Evolutionary conservation across 1,140 invertebrate species (phyloP).

Genomic region (Drosophila bipectinata): DNA sequence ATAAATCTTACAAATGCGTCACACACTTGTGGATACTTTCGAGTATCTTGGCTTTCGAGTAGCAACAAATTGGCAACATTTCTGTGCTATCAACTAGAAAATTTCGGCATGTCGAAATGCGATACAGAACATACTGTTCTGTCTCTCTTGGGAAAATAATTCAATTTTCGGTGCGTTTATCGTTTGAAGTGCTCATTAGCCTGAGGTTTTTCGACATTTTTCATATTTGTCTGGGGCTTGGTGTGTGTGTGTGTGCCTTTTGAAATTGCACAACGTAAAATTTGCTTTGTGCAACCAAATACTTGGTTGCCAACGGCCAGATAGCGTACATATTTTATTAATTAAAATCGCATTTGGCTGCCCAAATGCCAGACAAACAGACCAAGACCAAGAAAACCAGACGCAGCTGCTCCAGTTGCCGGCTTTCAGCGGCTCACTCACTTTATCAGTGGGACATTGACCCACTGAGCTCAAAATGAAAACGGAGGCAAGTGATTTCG

Average conservation of each 20-base stretch:
- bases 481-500: constrained; percentile 78
- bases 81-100: constrained; percentile 75
- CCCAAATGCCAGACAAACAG: constrained; percentile 31
- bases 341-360: constrained; percentile 78
- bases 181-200: constrained; percentile 74
- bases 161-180: constrained; percentile 30
- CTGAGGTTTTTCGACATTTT: constrained; percentile 39
- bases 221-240: constrained; percentile 1
- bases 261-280: constrained; percentile 42
- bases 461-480: constrained; percentile 79
- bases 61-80: constrained; percentile 64
- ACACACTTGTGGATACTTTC: constrained; percentile 49
- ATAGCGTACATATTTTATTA: constrained; percentile 72
- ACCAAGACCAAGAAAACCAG: constrained; percentile 13
- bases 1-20: constrained; percentile 71
- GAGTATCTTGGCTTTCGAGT: constrained; percentile 12
- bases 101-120: constrained; percentile 52
- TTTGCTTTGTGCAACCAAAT: constrained; percentile 75
- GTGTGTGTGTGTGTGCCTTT: neutral
- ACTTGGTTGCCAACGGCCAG: constrained; percentile 17
- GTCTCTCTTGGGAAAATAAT: constrained; percentile 20
- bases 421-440: constrained; percentile 56
- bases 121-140: constrained; percentile 27
- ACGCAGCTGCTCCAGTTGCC: constrained; percentile 51
- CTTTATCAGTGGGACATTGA: constrained; percentile 82